Conservation (phyloP, 2,797 vertebrate species). For the Sebastes ruberrimus region DNA sequence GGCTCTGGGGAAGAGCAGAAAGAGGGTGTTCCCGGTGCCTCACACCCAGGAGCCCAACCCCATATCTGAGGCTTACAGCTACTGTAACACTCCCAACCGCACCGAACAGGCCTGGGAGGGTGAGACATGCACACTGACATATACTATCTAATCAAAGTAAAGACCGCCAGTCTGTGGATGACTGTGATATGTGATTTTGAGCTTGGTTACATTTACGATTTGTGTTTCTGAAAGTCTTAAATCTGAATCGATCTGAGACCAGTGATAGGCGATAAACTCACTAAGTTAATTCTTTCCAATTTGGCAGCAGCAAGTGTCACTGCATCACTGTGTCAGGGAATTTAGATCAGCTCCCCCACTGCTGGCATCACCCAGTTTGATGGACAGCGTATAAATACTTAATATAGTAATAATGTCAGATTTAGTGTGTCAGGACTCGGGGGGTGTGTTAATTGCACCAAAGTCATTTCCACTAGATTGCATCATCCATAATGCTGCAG, state of each 20-base stretch:
- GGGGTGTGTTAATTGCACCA: slow-evolving; percentile 30
- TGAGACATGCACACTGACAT: slow-evolving; percentile 63
- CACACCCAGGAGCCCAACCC: slow-evolving; percentile 87
- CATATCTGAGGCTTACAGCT: slow-evolving; percentile 88
- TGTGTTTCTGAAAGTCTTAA: background rate
- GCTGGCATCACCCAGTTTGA: slow-evolving; percentile 2
- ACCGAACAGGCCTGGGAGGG: slow-evolving; percentile 94
- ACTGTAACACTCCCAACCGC: slow-evolving; percentile 92
- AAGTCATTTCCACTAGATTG: slow-evolving; percentile 41
- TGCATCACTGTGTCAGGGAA: background rate
- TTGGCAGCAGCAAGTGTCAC: background rate
- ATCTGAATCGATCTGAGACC: background rate
- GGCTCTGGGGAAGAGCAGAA: slow-evolving; percentile 87
- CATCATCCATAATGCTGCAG: slow-evolving; percentile 49
- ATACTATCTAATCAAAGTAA: background rate
- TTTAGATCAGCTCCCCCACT: background rate
- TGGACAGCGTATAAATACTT: slow-evolving; percentile 35
- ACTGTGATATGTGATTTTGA: background rate
- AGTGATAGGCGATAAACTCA: background rate
- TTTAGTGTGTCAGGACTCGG: slow-evolving; percentile 34
- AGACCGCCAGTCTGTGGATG: background rate
- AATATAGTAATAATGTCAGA: slow-evolving; percentile 41
- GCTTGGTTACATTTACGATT: background rate
- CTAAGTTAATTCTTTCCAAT: background rate
- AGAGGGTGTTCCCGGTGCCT: slow-evolving; percentile 88